These are phyloP conservation scores for Pantherophis vulpinus DNA, from an alignment of 2,797 vertebrate genomes.

Conservation along the genomic window DNA sequence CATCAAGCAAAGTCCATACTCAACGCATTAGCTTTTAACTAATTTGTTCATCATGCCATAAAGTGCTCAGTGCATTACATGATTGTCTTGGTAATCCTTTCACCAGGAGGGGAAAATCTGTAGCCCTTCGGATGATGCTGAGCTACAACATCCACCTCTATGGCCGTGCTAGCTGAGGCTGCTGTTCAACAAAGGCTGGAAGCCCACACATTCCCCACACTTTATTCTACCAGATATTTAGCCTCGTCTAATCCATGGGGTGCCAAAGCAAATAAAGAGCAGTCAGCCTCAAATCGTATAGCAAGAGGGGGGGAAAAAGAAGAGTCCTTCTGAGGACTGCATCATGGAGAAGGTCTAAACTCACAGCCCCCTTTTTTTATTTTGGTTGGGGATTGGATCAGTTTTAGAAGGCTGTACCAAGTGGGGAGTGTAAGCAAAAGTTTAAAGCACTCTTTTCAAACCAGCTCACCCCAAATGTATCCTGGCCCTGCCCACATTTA, in stretches of 20 bases:
- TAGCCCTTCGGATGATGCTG: neutral
- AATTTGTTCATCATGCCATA: neutral
- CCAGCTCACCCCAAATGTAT: neutral
- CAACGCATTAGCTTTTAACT: neutral
- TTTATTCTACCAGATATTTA: neutral
- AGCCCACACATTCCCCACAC: neutral
- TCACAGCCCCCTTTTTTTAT: neutral
- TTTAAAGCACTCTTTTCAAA: neutral
- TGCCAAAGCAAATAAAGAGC: neutral
- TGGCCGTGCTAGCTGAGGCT: neutral
- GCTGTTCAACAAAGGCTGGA: neutral
- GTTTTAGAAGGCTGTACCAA: neutral
- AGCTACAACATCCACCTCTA: neutral
- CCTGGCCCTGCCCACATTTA: neutral
- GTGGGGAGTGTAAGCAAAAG: neutral
- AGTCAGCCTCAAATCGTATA: neutral
- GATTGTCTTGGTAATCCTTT: neutral
- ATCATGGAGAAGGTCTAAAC: neutral
- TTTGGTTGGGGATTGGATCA: neutral
- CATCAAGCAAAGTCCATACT: neutral
- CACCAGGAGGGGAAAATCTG: neutral
- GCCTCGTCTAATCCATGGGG: neutral
- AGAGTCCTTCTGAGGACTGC: neutral
- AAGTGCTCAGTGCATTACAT: neutral
- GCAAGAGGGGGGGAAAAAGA: neutral